Percentiles rank a stretch among this genome's conserved stretches.
Conservation (phyloP, 2,113 vertebrate species). For the Grammomys dolichurus region DNA sequence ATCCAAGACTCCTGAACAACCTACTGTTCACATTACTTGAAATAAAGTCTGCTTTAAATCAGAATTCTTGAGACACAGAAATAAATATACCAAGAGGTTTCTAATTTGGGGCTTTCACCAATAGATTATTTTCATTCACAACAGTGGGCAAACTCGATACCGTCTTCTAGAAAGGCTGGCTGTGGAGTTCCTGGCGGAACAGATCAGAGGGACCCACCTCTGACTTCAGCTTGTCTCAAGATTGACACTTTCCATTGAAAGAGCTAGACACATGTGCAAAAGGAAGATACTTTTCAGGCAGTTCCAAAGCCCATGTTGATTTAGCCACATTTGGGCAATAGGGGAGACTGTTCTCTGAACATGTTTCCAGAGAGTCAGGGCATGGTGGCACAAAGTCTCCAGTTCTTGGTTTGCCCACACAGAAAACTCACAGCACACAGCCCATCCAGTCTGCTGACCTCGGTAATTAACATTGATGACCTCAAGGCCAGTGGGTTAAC, state of each 20-base stretch:
- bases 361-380: constrained; percentile 30
- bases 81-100: constrained; percentile 79
- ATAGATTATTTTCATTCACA: constrained; percentile 82
- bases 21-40: constrained; percentile 75
- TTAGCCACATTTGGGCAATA: neutral
- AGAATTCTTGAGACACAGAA: constrained; percentile 80
- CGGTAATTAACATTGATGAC: neutral
- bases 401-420: neutral
- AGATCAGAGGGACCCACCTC: neutral
- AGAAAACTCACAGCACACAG: neutral
- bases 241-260: constrained; percentile 45
- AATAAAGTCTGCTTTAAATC: constrained; percentile 80
- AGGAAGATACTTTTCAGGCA: constrained; percentile 12
- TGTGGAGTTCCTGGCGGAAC: neutral
- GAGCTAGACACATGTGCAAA: neutral
- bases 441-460: neutral
- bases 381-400: constrained; percentile 17
- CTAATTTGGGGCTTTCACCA: constrained; percentile 81
- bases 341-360: neutral
- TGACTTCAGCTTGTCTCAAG: neutral
- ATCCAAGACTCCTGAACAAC: constrained; percentile 77
- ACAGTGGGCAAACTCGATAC: constrained; percentile 70
- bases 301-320: constrained; percentile 34
- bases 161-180: constrained; percentile 53
- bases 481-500: neutral